Percentiles rank a stretch among this genome's conserved stretches.
phyloP scores from a whole-genome alignment of 2,888 invertebrate species.

The Helobdella robusta region DNA sequence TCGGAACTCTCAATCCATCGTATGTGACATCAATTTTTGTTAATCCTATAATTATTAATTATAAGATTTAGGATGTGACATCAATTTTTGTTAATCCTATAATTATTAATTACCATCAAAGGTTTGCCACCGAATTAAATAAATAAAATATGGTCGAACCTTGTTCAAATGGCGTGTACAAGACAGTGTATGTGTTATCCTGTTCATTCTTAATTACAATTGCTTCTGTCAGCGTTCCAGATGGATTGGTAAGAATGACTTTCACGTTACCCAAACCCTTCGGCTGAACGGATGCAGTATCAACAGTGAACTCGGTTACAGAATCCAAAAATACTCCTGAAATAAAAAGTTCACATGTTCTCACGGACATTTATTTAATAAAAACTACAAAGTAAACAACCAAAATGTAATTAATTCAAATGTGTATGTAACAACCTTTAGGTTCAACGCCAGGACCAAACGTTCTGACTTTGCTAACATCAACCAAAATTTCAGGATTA shows the following conservation, averaged over 20 bases:
- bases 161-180: conserved; percentile 74
- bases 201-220: conserved; percentile 60
- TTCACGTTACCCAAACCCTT: conserved; percentile 64
- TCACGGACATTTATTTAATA: too few species aligned
- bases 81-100: conserved; percentile 58
- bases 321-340: conserved; percentile 68
- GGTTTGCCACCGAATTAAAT: background rate
- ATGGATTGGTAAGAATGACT: conserved; percentile 69
- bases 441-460: conserved; percentile 48
- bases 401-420: background rate
- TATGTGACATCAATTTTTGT: conserved; percentile 72
- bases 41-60: conserved; percentile 52
- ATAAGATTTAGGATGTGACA: background rate
- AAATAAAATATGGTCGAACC: conserved; percentile 51
- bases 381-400: too few species aligned
- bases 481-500: conserved; percentile 39
- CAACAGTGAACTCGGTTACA: conserved; percentile 70
- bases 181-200: conserved; percentile 64
- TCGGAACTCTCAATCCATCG: conserved; percentile 70
- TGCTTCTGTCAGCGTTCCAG: conserved; percentile 64
- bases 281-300: conserved; percentile 63
- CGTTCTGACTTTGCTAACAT: conserved; percentile 44
- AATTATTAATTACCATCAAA: background rate
- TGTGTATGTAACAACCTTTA: conserved; percentile 38
- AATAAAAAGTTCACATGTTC: too few species aligned